Percentiles rank a stretch among this genome's conserved stretches.
phyloP scores from a whole-genome alignment of 1,140 invertebrate species.

The Idris sp. region DNA sequence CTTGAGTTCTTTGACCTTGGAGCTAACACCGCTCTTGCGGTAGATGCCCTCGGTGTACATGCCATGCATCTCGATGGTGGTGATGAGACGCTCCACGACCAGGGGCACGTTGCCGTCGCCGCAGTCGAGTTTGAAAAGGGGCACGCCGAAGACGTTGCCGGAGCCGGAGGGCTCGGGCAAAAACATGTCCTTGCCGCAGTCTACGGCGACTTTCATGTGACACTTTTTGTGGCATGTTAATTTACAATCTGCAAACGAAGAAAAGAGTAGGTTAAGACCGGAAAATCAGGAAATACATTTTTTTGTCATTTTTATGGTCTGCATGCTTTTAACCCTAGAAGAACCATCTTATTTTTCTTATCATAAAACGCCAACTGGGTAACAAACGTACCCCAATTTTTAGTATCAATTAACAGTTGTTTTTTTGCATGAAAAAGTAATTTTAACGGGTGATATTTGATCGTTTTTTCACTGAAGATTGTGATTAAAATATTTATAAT shows the following conservation, averaged over 20 bases:
- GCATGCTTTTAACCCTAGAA: too few relatives aligned
- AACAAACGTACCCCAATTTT: too few relatives aligned
- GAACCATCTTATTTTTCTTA: too few relatives aligned
- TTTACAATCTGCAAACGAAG: slow-evolving; percentile 85
- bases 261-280: too few relatives aligned
- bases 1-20: slow-evolving; percentile 87
- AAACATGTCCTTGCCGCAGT: slow-evolving; percentile 81
- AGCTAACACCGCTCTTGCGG: slow-evolving; percentile 92
- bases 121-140: slow-evolving; percentile 84
- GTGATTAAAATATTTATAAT: too few relatives aligned
- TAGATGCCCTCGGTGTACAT: slow-evolving; percentile 96
- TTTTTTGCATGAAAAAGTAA: too few relatives aligned
- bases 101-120: slow-evolving; percentile 89
- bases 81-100: slow-evolving; percentile 91
- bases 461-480: too few relatives aligned
- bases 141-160: slow-evolving; percentile 87
- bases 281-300: too few relatives aligned
- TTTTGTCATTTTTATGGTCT: too few relatives aligned
- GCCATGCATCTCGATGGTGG: slow-evolving; percentile 93
- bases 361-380: too few relatives aligned
- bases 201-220: slow-evolving; percentile 83
- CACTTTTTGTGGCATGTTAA: slow-evolving; percentile 97
- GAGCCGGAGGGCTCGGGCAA: slow-evolving; percentile 76
- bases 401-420: too few relatives aligned
- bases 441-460: too few relatives aligned